Base-by-base conservation (phyloP, 1,140 invertebrate genomes). In the Saxidomus purpurata region DNA sequence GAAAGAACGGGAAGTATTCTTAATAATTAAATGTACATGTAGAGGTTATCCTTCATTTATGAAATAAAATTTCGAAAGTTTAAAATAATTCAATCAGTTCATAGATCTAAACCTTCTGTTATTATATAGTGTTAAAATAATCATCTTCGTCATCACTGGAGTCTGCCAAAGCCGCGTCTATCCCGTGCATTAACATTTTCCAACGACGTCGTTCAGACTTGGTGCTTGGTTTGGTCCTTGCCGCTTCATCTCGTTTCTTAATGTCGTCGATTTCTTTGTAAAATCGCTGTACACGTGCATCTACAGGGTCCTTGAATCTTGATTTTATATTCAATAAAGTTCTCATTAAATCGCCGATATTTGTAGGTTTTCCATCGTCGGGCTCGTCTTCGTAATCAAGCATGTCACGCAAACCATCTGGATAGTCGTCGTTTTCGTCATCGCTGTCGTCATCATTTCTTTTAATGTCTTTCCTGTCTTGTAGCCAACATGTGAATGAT, bases 131-230 rank as follows among this genome's bases (percentile, higher is more conserved):
- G n/a, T 49, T 47, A 49, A 71, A 84, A 36, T 67, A 84, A 31
- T 86, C 38, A 40, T 87, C 71, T 15, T 87, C 85, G 0, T 87
- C 85, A 13, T 87, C 85, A 25, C 85, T 79, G 19, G 85, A 87
- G 11, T 87, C 85, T 11, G 74, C 85, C 17, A 77, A 38, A 36
- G 71, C 74, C 22, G 85, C 74, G 36, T 87, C 85, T 6, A 87
- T 79, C 28, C 85, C 85, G 22, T 77, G 17, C 40, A 79, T 38
- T 25, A 87, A 31, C 85, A 77, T 79, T 59, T 77, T 63, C 85
- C 85, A 87, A 19, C 74, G 71, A 13, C 85, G 71, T 49, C 40
- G 38, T 25, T 59, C 52, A 2, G 71, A 67, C 38, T 38, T 59
- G 11, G 69, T 25, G 13, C 47, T 76, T 1, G 36, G 34, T 49